phyloP scores from a whole-genome alignment of 2,888 invertebrate genomes.

The Dromius quadrimaculatus region DNA sequence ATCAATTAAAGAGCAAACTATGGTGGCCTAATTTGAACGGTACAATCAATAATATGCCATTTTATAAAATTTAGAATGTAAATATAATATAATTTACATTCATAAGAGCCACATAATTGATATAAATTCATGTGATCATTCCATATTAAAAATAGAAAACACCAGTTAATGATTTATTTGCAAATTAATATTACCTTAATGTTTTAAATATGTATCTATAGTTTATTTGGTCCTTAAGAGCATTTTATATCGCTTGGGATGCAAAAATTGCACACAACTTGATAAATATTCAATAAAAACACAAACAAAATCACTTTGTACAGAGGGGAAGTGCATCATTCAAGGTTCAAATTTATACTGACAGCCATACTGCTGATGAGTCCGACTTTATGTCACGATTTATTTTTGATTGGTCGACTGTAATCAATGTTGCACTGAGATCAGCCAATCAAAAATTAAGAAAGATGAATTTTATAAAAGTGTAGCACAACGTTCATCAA shows the following conservation, averaged over 20 bases:
- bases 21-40: constrained; percentile 44
- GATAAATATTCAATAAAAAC: constrained; percentile 57
- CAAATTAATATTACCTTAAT: constrained; percentile 56
- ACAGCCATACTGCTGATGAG: constrained; percentile 92
- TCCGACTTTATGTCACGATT: constrained; percentile 84
- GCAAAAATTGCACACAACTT: constrained; percentile 19
- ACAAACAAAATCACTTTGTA: constrained; percentile 66
- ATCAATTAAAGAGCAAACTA: constrained; percentile 55
- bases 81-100: no score
- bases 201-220: constrained; percentile 44
- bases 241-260: constrained; percentile 63
- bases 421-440: constrained; percentile 45
- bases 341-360: constrained; percentile 97
- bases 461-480: constrained; percentile 38
- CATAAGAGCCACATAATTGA: no score
- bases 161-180: no score
- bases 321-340: constrained; percentile 88
- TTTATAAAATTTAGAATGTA: no score
- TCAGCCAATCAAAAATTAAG: constrained; percentile 41
- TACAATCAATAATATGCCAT: not conserved
- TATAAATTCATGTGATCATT: no score
- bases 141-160: no score
- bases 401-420: constrained; percentile 74
- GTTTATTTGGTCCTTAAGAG: constrained; percentile 58
- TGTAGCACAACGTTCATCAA: constrained; percentile 29